Base-by-base conservation (phyloP, 2,113 vertebrate species). In the Campylomormyrus numenius region DNA sequence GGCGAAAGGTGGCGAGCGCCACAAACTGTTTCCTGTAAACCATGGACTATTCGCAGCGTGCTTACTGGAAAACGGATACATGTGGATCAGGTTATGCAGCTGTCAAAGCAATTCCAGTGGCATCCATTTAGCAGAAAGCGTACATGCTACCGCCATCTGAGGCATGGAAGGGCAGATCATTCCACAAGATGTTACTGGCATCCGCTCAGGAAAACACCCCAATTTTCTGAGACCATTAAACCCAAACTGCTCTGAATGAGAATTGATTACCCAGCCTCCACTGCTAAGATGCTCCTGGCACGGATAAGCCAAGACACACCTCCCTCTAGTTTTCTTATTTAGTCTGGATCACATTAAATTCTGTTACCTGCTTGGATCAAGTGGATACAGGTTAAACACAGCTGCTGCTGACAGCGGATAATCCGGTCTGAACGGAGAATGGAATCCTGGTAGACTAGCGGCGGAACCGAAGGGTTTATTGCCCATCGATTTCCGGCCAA, bases 401-500 rank as follows among this genome's bases (percentile, higher is more conserved):
- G 49, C 27, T 7, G 48, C 52, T 6, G 74, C 74, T 80, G 49
- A 50, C 31, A 62, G 53, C 15, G 11, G 52, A 53, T 70, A 50
- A 50, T 62, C 31, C 1, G n/a, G 50, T 56, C 84, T n/a, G 50
- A 45, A 85, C 17, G 6, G 10, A 88, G 35, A 42, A 88, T 19
- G 35, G 53, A 66, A 66, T 11, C 87, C 39, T 8, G 50, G 53
- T 13, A 2, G 53, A 21, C 31, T n/a, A 42, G n/a, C 11, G 1
- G 31, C 3, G 53, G 56, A 45, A 11, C 19, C 0, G 21, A 17
- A 24, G 21, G 70, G 50, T 77, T 62, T 89, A 92, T 90, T 89
- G 31, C 56, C 91, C 91, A 93, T 94, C 3, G 93, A 94, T 94
- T 94, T 91, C 89, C 13, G 62, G n/a, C 70, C 42, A 42, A 42